These are phyloP conservation scores for Brachionus asplanchnoidis DNA, from an alignment of 1,140 invertebrate species.

Conservation along the genomic window DNA sequence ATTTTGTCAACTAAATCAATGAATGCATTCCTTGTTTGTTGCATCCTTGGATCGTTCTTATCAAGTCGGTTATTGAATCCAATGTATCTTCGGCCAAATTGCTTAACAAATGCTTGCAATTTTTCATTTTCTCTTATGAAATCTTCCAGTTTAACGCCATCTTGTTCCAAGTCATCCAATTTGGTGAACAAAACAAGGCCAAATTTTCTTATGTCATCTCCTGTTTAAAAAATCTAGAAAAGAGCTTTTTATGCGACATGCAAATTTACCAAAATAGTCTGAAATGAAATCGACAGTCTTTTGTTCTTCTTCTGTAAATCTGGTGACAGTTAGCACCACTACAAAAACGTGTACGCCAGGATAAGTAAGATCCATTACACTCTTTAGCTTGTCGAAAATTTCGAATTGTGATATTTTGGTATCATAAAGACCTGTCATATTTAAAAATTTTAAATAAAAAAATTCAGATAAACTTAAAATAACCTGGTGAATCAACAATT, in stretches of 20 bases:
- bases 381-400: neutral
- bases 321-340: neutral
- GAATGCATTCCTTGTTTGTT: too few relatives aligned
- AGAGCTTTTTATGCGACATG: neutral
- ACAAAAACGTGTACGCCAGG: neutral
- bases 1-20: too few relatives aligned
- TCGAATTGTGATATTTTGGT: neutral
- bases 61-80: too few relatives aligned
- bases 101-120: too few relatives aligned
- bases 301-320: neutral
- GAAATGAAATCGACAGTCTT: neutral
- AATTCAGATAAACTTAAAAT: too few relatives aligned
- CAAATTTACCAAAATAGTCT: neutral
- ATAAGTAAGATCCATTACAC: neutral
- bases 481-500: neutral
- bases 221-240: too few relatives aligned
- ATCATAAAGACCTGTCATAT: neutral
- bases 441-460: neutral
- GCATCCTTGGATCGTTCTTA: too few relatives aligned
- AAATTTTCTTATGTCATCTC: neutral
- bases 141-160: too few relatives aligned
- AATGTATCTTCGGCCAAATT: too few relatives aligned
- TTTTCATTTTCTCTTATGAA: too few relatives aligned
- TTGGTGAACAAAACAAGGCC: neutral
- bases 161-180: too few relatives aligned